phyloP scores from a whole-genome alignment of 2,888 invertebrate species.

The Metallyticus violacea region DNA sequence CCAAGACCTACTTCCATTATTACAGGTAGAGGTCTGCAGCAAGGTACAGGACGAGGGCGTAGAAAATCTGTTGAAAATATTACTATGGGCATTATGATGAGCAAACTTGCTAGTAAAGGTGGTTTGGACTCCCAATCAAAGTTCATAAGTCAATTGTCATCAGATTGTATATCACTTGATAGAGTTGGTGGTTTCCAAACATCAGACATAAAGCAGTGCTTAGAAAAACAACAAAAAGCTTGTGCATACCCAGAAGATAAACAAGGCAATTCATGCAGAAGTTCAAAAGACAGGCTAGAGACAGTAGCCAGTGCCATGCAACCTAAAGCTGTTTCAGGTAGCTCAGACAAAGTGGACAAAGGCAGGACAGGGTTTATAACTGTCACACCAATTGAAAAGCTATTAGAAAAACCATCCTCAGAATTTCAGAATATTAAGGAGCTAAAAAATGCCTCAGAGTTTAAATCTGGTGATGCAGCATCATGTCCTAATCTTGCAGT shows the following conservation, averaged over 20 bases:
- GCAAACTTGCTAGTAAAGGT: conserved; percentile 25
- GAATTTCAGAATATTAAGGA: not conserved
- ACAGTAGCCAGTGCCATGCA: not conserved
- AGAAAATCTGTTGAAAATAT: conserved; percentile 32
- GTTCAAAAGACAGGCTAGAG: not conserved
- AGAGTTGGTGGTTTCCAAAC: not conserved
- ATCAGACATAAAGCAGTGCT: not conserved
- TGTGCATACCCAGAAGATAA: not conserved
- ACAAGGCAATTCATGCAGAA: not conserved
- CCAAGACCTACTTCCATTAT: not conserved
- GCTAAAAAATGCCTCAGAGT: not conserved
- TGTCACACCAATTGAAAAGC: conserved; percentile 1
- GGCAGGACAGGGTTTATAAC: conserved; percentile 1
- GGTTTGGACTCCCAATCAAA: conserved; percentile 15
- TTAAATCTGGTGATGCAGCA: not conserved
- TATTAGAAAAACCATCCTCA: not conserved
- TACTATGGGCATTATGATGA: conserved; percentile 34
- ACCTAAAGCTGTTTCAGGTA: not conserved
- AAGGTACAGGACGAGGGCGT: conserved; percentile 40
- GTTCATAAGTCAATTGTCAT: not conserved
- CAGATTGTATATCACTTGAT: not conserved
- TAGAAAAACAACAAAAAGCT: not conserved
- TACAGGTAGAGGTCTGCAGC: not conserved
- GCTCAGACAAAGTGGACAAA: not conserved
- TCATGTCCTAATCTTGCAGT: not conserved